Base-by-base conservation (phyloP, 2,797 vertebrate species). In the Betta splendens region DNA sequence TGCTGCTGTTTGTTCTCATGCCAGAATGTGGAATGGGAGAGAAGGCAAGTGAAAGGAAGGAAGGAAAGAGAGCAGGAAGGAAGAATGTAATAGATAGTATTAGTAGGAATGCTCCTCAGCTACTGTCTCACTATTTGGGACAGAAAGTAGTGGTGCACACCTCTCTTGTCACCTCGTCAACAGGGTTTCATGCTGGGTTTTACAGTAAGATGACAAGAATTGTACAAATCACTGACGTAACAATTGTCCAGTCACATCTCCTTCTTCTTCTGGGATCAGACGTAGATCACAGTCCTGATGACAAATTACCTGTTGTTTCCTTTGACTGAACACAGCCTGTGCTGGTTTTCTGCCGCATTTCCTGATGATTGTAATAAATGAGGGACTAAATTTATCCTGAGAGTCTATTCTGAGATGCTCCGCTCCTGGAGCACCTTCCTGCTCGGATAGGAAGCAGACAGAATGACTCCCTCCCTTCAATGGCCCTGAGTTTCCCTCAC, bases 371-470 rank as follows among this genome's bases (percentile, higher is more conserved):
- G 83, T 87, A 91, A 87, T 79, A 89, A 78, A 85, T 74, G 69
- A 77, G 75, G 13, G 53, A 51, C 90, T 94, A 93, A 91, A 92
- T 94, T 89, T 90, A 92, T 83, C 54, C 39, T 8, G n/a, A 46
- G 47, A 28, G 70, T 82, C 86, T 91, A 91, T 91, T 91, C 78
- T 82, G 64, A 81, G 87, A 79, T 81, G 85, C 87, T n/a, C 61
- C 61, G 68, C 75, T 84, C 86, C 87, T 90, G 70, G 67, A 83
- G 58, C 69, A 31, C 60, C 87, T 95, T 96, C 94, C 94, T 93
- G 88, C 84, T 47, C 45, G 54, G 70, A 83, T 53, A 89, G 91
- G 93, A 94, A 93, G 91, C 87, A 92, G 92, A 94, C 94, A 81
- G 85, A 65, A 72, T 44, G 93, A 90, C 94, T 94, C 92, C 88